These are phyloP conservation scores for Herpailurus yagouaroundi DNA, from an alignment of 2,113 vertebrate genomes.

Conservation along the genomic window DNA sequence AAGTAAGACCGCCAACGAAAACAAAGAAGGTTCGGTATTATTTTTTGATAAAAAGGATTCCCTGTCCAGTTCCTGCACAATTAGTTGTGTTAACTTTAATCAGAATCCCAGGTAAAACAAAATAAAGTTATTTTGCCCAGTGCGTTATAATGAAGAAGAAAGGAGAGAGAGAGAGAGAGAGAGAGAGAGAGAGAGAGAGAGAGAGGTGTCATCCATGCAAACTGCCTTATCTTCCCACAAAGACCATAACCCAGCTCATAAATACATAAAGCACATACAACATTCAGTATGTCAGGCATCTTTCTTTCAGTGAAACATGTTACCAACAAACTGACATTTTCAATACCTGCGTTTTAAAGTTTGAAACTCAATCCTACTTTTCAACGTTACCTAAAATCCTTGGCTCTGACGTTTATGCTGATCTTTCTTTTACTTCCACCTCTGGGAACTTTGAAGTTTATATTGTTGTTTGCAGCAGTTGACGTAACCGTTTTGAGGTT, in stretches of 20 bases:
- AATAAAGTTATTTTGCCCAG: not conserved
- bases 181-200: not conserved
- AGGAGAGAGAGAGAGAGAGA: not conserved
- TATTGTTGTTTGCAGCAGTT: not conserved
- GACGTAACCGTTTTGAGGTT: not conserved
- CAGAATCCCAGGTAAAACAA: not conserved
- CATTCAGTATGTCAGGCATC: not conserved
- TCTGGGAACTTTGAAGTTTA: constrained; percentile 41
- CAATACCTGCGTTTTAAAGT: not conserved
- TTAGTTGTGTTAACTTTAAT: not conserved
- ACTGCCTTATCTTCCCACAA: not conserved
- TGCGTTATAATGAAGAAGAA: not conserved
- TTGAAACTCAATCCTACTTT: not conserved
- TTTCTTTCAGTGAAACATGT: not conserved
- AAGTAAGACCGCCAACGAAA: not conserved
- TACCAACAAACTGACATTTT: not conserved
- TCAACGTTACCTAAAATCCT: not conserved
- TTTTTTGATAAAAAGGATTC: constrained; percentile 15
- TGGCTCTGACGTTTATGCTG: not conserved
- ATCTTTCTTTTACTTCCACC: not conserved
- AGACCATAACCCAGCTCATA: not conserved
- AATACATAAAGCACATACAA: not conserved
- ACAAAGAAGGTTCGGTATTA: not conserved
- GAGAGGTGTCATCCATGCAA: not conserved
- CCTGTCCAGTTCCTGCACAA: not conserved